Percentiles rank a stretch among this genome's conserved stretches.
These are phyloP conservation scores for Calvadosia cruxmelitensis DNA, from an alignment of 30 jellyfish, hydroid and myxozoan genomes.

Conservation along the genomic window DNA sequence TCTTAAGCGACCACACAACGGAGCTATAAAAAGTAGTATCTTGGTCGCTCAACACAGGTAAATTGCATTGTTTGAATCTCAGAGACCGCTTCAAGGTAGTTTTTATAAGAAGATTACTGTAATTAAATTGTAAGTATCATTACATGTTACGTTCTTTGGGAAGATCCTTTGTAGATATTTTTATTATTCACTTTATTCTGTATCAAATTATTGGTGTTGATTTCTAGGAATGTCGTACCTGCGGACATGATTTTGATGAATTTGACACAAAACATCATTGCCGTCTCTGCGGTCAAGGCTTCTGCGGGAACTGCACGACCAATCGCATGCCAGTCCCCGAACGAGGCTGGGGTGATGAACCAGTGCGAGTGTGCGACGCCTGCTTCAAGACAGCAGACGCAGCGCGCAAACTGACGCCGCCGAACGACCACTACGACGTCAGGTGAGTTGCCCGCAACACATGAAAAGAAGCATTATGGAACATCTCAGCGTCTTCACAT, in stretches of 20 bases:
- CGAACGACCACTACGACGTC: slow-evolving; percentile 10
- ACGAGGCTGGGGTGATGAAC: slow-evolving; percentile 97
- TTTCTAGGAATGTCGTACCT: slow-evolving; percentile 58
- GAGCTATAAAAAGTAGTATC: too few species aligned
- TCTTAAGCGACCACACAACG: too few species aligned
- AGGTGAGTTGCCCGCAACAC: slow-evolving; percentile 11
- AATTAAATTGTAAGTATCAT: too few species aligned
- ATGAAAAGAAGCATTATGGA: neutral
- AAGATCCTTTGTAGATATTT: too few species aligned
- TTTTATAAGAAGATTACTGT: too few species aligned
- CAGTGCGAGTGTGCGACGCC: slow-evolving; percentile 83
- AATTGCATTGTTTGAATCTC: too few species aligned
- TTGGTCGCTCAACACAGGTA: too few species aligned
- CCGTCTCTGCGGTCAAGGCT: slow-evolving; percentile 92
- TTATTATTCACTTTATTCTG: too few species aligned
- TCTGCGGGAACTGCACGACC: slow-evolving; percentile 81
- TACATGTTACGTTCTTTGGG: too few species aligned
- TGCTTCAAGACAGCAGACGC: slow-evolving; percentile 48
- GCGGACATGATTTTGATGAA: slow-evolving; percentile 84
- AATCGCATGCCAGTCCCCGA: slow-evolving; percentile 84
- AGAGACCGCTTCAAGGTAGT: too few species aligned
- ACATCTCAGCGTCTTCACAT: too few species aligned
- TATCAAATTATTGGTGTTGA: too few species aligned
- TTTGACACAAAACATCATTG: slow-evolving; percentile 90
- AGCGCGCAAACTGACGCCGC: slow-evolving; percentile 19